Evolutionary conservation across 2,888 invertebrate species (phyloP).

Genomic region (Lacanobia oleracea): DNA sequence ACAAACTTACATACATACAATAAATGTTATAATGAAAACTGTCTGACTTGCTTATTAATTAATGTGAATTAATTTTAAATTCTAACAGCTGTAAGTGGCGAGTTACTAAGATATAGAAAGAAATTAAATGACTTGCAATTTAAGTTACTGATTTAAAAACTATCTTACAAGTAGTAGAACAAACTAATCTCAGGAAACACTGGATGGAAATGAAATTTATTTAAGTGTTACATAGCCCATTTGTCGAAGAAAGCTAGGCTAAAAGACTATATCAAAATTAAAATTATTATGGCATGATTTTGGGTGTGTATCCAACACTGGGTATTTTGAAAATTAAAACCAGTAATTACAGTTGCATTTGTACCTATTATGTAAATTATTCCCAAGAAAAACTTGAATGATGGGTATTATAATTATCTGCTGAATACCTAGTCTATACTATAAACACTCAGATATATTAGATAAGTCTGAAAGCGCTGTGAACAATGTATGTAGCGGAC

Average conservation of each 20-base stretch:
- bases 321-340: neutral
- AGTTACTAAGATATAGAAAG: slow-evolving; percentile 11
- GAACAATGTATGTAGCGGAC: no score
- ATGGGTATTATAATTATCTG: neutral
- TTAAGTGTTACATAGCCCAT: no score
- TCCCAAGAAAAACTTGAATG: neutral
- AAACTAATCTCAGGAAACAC: no score
- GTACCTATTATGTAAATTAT: neutral
- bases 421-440: neutral
- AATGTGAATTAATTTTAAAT: slow-evolving; percentile 37
- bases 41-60: slow-evolving; percentile 15
- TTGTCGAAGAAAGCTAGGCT: no score
- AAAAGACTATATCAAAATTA: no score
- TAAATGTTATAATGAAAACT: slow-evolving; percentile 20
- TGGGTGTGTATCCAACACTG: neutral
- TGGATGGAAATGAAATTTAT: no score
- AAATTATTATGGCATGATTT: no score
- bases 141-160: neutral
- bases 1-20: neutral
- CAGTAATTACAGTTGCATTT: neutral
- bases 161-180: no score
- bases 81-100: neutral
- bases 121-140: slow-evolving; percentile 7
- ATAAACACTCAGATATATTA: neutral
- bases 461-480: no score